Base-by-base conservation (phyloP, 2,888 invertebrate species). In the Panopea generosa region DNA sequence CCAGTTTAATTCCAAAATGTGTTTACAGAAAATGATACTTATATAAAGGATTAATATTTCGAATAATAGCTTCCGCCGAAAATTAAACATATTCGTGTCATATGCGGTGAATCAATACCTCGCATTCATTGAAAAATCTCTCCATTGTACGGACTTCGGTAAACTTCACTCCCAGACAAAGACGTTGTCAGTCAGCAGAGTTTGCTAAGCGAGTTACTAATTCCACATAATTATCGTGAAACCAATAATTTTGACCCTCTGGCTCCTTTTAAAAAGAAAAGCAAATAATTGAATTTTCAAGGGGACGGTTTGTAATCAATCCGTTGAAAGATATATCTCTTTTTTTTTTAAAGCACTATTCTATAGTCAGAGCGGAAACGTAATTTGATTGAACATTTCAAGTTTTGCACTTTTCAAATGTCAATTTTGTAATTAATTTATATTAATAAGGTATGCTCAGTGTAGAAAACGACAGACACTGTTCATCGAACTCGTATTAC, bases 11-110 rank as follows among this genome's bases (percentile, higher is more conserved):
- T n/a, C n/a, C 47, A 66, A 49, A 43, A 43, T 57, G 26, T 75
- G 61, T 75, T 75, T 56, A 50, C 75, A 29, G 49, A 73, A n/a
- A 77, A 77, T 40, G 73, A 77, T 77, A 73, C 71, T 49, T 57
- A 62, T 18, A 33, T 27, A 38, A 33, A 24, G 65, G 49, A 40
- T 43, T 59, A 69, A 65, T 60, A 63, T 56, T 38, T 18, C 29
- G 26, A 27, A 73, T 61, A 77, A 77, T 69, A 47, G 60, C 38
- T 66, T 55, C 60, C 63, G 55, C 60, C 52, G 59, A 60, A 65
- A 68, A 62, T 66, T 60, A 73, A 61, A 56, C 69, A 70, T 56
- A 61, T 61, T 73, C 65, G 66, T 73, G 73, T 66, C 69, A 73
- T 20, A 24, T 55, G 27, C n/a, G 47, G 60, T 40, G 53, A 67